A percentile compares a stretch with the other conserved stretches of the same genome.
Conservation (phyloP, 2,888 invertebrate genomes). For the Nomada ferruginata region DNA sequence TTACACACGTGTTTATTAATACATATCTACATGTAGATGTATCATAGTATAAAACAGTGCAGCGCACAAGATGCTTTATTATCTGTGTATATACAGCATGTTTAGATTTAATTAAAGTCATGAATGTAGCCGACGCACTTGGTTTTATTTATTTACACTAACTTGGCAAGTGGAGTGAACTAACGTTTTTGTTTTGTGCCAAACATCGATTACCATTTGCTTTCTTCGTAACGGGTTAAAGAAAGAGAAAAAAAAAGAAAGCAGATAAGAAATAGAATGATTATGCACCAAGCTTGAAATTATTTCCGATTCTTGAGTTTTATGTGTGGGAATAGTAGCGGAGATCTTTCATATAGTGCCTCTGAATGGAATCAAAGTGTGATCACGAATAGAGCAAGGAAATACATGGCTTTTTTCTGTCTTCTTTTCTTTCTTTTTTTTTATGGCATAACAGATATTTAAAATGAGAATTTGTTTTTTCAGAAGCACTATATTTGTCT, state of each 20-base stretch:
- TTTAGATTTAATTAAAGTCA: slow-evolving; percentile 76
- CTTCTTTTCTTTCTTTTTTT: too few species aligned
- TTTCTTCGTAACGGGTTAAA: too few species aligned
- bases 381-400: not conserved
- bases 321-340: slow-evolving; percentile 7
- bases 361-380: slow-evolving; percentile 11
- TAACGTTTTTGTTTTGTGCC: slow-evolving; percentile 44
- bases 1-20: slow-evolving; percentile 25
- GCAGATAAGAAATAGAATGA: not conserved
- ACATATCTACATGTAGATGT: slow-evolving; percentile 44
- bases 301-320: slow-evolving; percentile 2
- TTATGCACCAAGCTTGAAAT: slow-evolving; percentile 44
- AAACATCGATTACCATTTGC: too few species aligned
- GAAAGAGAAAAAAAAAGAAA: not conserved
- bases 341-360: slow-evolving; percentile 12
- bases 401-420: not conserved
- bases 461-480: not conserved
- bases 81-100: slow-evolving; percentile 78
- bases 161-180: slow-evolving; percentile 57
- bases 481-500: slow-evolving; percentile 23
- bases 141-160: slow-evolving; percentile 78
- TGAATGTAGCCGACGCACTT: slow-evolving; percentile 75
- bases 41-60: slow-evolving; percentile 57
- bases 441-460: too few species aligned
- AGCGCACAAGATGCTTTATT: slow-evolving; percentile 68